A percentile compares a stretch with the other conserved stretches of the same genome.
These are phyloP conservation scores for Hylia prasina DNA, from an alignment of 2,113 vertebrate species.

Conservation along the genomic window DNA sequence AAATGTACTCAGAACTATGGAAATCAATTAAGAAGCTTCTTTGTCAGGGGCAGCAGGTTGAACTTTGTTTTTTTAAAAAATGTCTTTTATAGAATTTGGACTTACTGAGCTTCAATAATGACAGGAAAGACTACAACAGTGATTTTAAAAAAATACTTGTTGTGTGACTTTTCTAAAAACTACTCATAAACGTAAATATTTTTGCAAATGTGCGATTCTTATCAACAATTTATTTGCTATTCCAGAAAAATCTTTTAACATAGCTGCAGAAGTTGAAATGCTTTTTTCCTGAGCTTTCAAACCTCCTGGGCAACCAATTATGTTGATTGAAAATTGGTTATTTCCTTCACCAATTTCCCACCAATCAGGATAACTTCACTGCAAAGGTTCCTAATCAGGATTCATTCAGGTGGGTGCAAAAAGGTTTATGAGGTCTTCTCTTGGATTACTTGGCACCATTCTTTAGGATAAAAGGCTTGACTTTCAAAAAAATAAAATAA, in stretches of 20 bases:
- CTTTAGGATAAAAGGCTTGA: not conserved
- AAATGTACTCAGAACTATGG: not conserved
- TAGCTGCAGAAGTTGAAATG: not conserved
- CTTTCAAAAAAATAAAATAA: not conserved
- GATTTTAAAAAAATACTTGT: not conserved
- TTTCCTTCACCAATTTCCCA: constrained; percentile 37
- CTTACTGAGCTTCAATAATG: not conserved
- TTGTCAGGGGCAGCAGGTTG: rapidly evolving
- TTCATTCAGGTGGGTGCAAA: not conserved
- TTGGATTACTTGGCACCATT: not conserved
- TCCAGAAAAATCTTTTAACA: not conserved
- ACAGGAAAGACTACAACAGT: not conserved
- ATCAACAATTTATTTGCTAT: not conserved
- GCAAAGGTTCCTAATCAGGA: not conserved
- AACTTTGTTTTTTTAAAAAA: not conserved
- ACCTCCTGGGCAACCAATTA: constrained; percentile 14
- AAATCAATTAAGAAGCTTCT: not conserved
- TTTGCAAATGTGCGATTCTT: not conserved
- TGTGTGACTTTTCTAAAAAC: not conserved
- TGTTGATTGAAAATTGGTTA: constrained; percentile 18
- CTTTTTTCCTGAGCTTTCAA: not conserved
- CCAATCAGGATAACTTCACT: not conserved
- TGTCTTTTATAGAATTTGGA: not conserved
- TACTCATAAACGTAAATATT: not conserved
- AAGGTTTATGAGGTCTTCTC: not conserved